Base-by-base conservation (phyloP, 92 coral and sea anemone species). In the Metridium senile region DNA sequence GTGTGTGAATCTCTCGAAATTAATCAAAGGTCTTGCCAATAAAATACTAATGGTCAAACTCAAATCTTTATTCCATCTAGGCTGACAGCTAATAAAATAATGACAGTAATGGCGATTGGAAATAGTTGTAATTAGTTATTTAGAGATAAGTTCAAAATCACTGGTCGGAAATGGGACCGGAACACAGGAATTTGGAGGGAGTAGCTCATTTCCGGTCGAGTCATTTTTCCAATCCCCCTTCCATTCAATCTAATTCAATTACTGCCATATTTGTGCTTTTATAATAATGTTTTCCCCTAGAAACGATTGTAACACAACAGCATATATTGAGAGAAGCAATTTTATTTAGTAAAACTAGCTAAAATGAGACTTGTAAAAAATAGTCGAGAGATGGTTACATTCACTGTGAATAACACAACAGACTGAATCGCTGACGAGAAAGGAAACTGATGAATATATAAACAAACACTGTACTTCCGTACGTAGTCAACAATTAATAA, bases 141-240 rank as follows among this genome's bases (percentile, higher is more conserved):
- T 53, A 20, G 4, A 18, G 51, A 71, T 28, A 45, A 45, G 7
- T 2, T 2, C 35, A 16, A 51, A 39, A 43, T 16, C n/a, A 17
- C 19, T 64, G 43, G 28, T 20, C 64, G 49, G 65, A 71, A 54
- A 58, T 71, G 16, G 34, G 26, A 18, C 19, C 76, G 76, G 76
- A 71, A 71, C 33, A 20, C 28, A 18, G 29, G 35, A 51, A 30
- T 71, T 54, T 71, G n/a, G 76, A 52, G 65, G 74, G 64, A 71
- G 76, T 52, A 26, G 34, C 9, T 71, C 61, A 71, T 71, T 71
- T 71, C 76, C 76, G 62, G 76, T 53, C 22, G 45, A 19, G 63
- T 62, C 19, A n/a, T 7, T 58, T 8, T 2, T 54, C 16, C 9
- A 10, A 9, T 8, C 20, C 20, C 20, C 51, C 51, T 7, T 7